Evolutionary conservation across 92 coral and sea anemone genomes (phyloP).

Genomic region (Metridium senile): DNA sequence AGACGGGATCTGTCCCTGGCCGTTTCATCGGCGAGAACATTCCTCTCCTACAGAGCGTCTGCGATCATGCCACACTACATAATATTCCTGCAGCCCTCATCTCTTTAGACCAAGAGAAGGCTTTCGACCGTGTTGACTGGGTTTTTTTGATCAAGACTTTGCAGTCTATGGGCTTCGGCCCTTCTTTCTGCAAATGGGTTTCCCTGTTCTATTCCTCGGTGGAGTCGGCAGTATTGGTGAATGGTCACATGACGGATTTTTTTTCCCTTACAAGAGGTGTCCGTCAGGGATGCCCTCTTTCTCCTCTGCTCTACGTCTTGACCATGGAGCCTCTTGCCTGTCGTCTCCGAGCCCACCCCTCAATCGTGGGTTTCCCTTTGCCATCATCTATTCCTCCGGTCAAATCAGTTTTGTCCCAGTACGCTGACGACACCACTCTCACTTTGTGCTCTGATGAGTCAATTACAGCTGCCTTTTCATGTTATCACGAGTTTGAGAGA

Average conservation of each 20-base stretch:
- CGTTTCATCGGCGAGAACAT: neutral
- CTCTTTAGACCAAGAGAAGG: too few species aligned
- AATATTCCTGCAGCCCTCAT: too few species aligned
- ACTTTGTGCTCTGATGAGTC: slow-evolving; percentile 32
- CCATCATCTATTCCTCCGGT: too few species aligned
- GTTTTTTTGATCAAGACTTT: slow-evolving; percentile 17
- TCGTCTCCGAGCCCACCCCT: too few species aligned
- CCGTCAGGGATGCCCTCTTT: too few species aligned
- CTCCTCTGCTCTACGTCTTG: too few species aligned
- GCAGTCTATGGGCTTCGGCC: slow-evolving; percentile 33
- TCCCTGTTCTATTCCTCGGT: slow-evolving; percentile 40
- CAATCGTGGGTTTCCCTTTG: too few species aligned
- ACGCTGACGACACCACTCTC: slow-evolving; percentile 63
- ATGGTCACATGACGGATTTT: neutral
- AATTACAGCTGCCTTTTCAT: slow-evolving; percentile 26
- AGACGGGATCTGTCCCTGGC: neutral
- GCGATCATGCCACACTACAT: slow-evolving; percentile 8
- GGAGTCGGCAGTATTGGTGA: too few species aligned
- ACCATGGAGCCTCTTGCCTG: too few species aligned
- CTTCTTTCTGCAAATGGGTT: too few species aligned
- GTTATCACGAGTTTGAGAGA: slow-evolving; percentile 39
- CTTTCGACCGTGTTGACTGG: slow-evolving; percentile 64
- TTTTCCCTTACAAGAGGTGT: slow-evolving; percentile 44
- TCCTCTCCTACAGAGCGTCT: too few species aligned
- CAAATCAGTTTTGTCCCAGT: slow-evolving; percentile 44